phyloP scores from a whole-genome alignment of 1,140 invertebrate genomes.

The Temnothorax longispinosus region DNA sequence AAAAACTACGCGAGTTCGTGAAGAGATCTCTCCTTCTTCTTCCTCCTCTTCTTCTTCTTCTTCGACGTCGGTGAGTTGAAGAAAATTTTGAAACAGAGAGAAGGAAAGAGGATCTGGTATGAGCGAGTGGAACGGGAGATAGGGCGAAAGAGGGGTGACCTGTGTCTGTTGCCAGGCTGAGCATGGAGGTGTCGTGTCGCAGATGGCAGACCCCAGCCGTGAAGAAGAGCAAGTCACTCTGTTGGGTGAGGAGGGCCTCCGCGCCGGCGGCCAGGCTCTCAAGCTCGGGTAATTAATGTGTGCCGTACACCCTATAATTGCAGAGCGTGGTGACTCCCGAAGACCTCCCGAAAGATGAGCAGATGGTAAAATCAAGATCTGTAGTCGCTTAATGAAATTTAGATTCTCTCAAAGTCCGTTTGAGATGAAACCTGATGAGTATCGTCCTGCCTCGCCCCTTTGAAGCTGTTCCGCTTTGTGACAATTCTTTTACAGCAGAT shows the following conservation, averaged over 20 bases:
- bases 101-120: slow-evolving; percentile 29
- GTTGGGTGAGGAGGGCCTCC: slow-evolving; percentile 96
- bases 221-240: slow-evolving; percentile 97
- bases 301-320: slow-evolving; percentile 78
- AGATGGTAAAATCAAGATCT: background rate
- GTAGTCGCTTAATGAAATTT: background rate
- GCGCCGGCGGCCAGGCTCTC: slow-evolving; percentile 96
- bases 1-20: slow-evolving; percentile 23
- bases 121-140: slow-evolving; percentile 72
- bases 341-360: background rate
- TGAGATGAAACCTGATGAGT: background rate
- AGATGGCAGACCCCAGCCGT: slow-evolving; percentile 96
- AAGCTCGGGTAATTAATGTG: slow-evolving; percentile 94
- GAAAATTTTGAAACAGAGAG: slow-evolving; percentile 45
- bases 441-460: background rate
- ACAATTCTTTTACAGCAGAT: background rate
- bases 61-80: slow-evolving; percentile 46
- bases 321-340: slow-evolving; percentile 76
- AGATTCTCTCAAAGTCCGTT: background rate
- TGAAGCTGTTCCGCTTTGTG: background rate
- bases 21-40: slow-evolving; percentile 18
- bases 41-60: slow-evolving; percentile 7
- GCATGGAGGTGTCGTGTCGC: slow-evolving; percentile 88
- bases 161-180: slow-evolving; percentile 89
- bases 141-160: slow-evolving; percentile 85